Percentiles rank a stretch among this genome's conserved stretches.
Conservation (phyloP, 2,113 vertebrate genomes). For the Ailuropoda melanoleuca region DNA sequence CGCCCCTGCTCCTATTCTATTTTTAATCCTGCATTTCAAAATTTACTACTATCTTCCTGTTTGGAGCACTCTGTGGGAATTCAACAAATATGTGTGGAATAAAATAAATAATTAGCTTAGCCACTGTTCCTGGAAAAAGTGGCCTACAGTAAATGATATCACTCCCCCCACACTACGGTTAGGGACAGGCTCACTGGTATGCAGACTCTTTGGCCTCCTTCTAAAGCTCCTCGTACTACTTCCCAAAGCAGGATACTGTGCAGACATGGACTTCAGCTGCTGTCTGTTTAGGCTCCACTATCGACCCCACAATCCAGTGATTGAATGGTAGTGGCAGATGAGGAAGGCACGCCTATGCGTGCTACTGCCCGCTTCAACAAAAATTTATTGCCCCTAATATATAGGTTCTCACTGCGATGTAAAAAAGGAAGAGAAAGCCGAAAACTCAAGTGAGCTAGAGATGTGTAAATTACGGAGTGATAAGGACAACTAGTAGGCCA, state of each 20-base stretch:
- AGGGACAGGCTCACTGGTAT: background rate
- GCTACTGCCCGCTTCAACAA: background rate
- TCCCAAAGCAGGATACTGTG: background rate
- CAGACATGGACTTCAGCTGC: background rate
- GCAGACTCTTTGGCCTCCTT: background rate
- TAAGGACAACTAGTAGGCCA: background rate
- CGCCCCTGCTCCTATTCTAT: background rate
- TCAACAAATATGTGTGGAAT: background rate
- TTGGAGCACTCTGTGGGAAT: background rate
- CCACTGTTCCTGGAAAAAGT: background rate
- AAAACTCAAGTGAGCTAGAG: constrained; percentile 13
- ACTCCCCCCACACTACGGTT: background rate
- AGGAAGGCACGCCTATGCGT: background rate
- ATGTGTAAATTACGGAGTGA: background rate
- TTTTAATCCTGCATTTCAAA: constrained; percentile 43
- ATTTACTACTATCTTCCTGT: background rate
- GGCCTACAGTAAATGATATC: background rate
- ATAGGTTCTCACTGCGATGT: background rate
- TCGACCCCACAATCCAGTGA: background rate
- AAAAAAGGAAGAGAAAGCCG: background rate
- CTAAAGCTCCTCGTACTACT: background rate
- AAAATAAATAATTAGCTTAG: background rate
- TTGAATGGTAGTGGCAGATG: background rate
- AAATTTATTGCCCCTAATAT: background rate
- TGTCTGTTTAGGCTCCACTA: background rate